Conservation (phyloP, 1,140 invertebrate genomes). For the Eubasilissa regina region DNA sequence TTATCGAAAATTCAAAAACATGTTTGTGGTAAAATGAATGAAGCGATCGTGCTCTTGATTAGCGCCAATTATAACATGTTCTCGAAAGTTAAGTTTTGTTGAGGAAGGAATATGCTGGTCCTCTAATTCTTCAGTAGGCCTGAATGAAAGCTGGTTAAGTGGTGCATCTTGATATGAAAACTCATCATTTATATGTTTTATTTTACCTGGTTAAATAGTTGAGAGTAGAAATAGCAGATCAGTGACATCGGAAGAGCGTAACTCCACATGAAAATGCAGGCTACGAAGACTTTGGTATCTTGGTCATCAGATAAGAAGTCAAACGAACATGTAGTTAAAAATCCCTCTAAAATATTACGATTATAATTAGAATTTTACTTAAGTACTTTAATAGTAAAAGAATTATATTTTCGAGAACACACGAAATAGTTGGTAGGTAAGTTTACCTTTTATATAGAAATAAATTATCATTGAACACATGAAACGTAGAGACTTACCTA, state of each 20-base stretch:
- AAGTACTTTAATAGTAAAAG: not conserved
- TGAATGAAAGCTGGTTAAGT: no score
- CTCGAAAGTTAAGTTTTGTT: not conserved
- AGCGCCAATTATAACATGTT: not conserved
- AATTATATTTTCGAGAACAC: not conserved
- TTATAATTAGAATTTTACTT: not conserved
- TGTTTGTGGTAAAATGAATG: not conserved
- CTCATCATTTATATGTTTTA: no score
- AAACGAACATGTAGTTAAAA: constrained; percentile 83
- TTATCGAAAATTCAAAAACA: not conserved
- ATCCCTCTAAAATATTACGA: constrained; percentile 75
- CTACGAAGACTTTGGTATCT: constrained; percentile 80
- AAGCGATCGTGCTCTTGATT: not conserved
- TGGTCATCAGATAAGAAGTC: constrained; percentile 81
- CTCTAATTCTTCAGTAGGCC: no score
- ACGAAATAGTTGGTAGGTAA: not conserved
- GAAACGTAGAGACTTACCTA: no score
- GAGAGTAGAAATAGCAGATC: constrained; percentile 80
- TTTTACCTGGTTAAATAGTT: constrained; percentile 77
- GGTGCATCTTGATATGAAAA: no score
- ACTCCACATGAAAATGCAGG: constrained; percentile 79
- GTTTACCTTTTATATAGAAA: no score
- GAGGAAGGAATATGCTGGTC: no score
- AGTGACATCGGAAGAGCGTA: constrained; percentile 80
- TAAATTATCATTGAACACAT: no score